These are phyloP conservation scores for Podiceps cristatus DNA, from an alignment of 2,113 vertebrate genomes.

Conservation along the genomic window DNA sequence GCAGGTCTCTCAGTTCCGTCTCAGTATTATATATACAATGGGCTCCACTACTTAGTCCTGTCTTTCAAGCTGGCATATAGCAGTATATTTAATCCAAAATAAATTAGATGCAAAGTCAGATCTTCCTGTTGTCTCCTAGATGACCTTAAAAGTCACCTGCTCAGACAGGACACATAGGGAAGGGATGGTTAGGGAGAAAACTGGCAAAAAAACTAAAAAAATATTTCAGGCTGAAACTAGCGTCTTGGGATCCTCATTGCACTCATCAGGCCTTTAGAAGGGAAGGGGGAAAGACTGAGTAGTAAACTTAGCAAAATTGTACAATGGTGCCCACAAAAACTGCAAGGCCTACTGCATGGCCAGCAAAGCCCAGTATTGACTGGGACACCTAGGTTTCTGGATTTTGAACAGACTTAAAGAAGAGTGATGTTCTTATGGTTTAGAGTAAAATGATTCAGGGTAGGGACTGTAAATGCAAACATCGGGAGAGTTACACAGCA, in stretches of 20 bases:
- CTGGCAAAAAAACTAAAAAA: background rate
- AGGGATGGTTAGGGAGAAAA: background rate
- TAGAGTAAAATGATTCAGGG: background rate
- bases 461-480: background rate
- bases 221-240: background rate
- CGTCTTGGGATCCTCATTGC: accelerated
- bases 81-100: background rate
- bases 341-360: background rate
- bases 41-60: background rate
- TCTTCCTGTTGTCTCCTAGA: background rate
- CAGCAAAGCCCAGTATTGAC: background rate
- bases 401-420: background rate
- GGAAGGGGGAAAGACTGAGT: background rate
- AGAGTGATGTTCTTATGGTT: background rate
- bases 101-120: background rate
- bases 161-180: background rate
- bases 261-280: background rate
- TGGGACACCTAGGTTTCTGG: background rate
- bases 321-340: accelerated
- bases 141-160: background rate
- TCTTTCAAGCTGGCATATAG: background rate
- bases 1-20: background rate
- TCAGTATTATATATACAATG: background rate
- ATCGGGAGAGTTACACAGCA: background rate
- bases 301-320: background rate